Base-by-base conservation (phyloP, 53 echinoderm and acorn worm species). In the Astropecten irregularis region DNA sequence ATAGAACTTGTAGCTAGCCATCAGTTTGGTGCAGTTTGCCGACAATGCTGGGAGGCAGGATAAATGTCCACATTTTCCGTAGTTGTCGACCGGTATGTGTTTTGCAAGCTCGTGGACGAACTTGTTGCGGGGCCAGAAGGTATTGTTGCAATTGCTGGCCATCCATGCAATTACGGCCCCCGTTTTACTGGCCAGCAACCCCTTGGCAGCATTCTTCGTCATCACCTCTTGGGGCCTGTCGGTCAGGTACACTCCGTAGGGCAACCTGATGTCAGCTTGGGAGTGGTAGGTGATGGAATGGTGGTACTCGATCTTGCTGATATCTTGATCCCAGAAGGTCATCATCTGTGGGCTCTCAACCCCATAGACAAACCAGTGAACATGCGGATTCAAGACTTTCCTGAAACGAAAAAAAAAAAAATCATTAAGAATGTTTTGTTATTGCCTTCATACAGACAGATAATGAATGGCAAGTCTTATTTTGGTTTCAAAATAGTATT, bases 331-430 rank as follows among this genome's bases (percentile, higher is more conserved):
- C 94, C 94, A 94, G 66, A 73, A 84, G 16, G 57, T 88, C 88
- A 94, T 91, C 94, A 94, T 94, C 44, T 86, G 62, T 2, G 94
- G 94, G 40, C 94, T 88, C 79, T 94, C 91, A 86, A 94, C 69
- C 29, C 85, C 94, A 38, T 88, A 88, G 61, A 94, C 90, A 40
- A 94, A 86, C 51, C 90, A 83, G 54, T 91, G 91, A 15, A 88
- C 69, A 3, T 87, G 21, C 4, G 83, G 62, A 8, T 83, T 85
- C 19, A 94, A 83, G 20, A 61, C 66, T 34, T 85, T 51, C 9
- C 82, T 85, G 44, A 11, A 11, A n/a, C n/a, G n/a, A n/a, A n/a
- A n/a, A n/a, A n/a, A n/a, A n/a, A n/a, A n/a, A n/a, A n/a, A n/a
- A n/a, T n/a, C n/a, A n/a, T n/a, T n/a, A n/a, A n/a, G n/a, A n/a